Evolutionary conservation across 2,888 invertebrate genomes (phyloP), one percentile per base, ranked within the genome.

Genomic region (Xestia xanthographa): DNA sequence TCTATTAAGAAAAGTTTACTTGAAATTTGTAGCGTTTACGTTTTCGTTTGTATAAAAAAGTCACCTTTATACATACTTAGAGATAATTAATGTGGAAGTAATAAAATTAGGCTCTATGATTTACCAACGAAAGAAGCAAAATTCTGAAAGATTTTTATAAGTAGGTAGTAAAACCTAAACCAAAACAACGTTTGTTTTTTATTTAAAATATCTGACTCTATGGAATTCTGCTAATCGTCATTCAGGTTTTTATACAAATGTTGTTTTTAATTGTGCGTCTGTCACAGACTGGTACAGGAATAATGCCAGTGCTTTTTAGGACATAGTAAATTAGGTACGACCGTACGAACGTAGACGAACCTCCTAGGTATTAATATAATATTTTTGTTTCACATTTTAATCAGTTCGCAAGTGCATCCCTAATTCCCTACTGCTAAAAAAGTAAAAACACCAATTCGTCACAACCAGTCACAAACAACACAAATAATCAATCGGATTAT

Each of bases 401-500:
- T 41, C 17, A 62, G 12, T 34, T 66, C 45, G 34, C 14, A 48
- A 12, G 45, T 71, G 34, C 20, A 65, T 34, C 8, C 22, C n/a
- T 58, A 34, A 34, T 34, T 34, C 34, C 5, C 5, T 34, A 20
- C 20, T 58, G 26, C 26, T 38, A 68, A 48, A n/a, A n/a, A n/a
- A n/a, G n/a, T n/a, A n/a, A n/a, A 41, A 22, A 60, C 34, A 60
- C 1, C 20, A 20, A 34, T 34, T 34, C 34, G 60, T 34, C 34
- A 34, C 60, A 60, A 34, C 26, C 26, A 56, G 56, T 29, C 34
- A 22, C 34, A 38, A 62, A 22, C 34, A 38, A 62, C 12, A 11
- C 14, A 78, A 56, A 56, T 17, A 38, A 38, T 66, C 26, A 41
- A 43, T 65, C 45, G 22, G n/a, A 14, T 67, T 58, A 38, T 53